phyloP scores from a whole-genome alignment of 1,140 invertebrate species.

The Psix sp. region DNA sequence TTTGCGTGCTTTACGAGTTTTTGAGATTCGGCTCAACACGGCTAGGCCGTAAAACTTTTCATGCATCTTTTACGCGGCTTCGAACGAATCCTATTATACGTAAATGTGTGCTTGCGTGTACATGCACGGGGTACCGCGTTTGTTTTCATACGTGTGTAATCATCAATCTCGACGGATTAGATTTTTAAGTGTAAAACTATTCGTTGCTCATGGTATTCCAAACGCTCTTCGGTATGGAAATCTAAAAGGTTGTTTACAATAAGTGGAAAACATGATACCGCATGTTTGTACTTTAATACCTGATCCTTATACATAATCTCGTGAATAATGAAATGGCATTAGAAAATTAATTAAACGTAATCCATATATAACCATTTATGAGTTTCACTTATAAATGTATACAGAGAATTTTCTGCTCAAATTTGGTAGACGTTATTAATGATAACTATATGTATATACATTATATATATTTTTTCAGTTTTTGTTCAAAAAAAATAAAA shows the following conservation, averaged over 20 bases:
- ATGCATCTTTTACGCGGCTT: conserved; percentile 60
- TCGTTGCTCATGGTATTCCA: conserved; percentile 40
- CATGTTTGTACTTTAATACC: conserved; percentile 10
- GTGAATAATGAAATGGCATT: no score
- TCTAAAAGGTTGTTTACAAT: conserved; percentile 45
- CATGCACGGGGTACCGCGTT: conserved; percentile 33
- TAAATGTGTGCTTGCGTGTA: conserved; percentile 34
- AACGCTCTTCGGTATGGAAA: conserved; percentile 51
- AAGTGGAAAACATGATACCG: conserved; percentile 14
- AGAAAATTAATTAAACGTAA: no score
- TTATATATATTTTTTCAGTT: no score
- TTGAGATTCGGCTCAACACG: conserved; percentile 66
- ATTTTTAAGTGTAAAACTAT: conserved; percentile 56
- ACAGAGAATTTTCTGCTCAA: no score
- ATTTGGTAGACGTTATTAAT: no score
- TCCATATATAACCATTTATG: no score
- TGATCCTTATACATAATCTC: no score
- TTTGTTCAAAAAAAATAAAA: no score
- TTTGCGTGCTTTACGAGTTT: conserved; percentile 75
- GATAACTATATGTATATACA: no score
- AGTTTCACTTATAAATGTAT: no score
- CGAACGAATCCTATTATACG: conserved; percentile 56
- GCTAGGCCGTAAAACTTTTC: conserved; percentile 62
- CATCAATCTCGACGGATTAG: conserved; percentile 53
- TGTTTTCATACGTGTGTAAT: conserved; percentile 60